phyloP scores from a whole-genome alignment of 2,888 invertebrate species.

The Mayetiola destructor region DNA sequence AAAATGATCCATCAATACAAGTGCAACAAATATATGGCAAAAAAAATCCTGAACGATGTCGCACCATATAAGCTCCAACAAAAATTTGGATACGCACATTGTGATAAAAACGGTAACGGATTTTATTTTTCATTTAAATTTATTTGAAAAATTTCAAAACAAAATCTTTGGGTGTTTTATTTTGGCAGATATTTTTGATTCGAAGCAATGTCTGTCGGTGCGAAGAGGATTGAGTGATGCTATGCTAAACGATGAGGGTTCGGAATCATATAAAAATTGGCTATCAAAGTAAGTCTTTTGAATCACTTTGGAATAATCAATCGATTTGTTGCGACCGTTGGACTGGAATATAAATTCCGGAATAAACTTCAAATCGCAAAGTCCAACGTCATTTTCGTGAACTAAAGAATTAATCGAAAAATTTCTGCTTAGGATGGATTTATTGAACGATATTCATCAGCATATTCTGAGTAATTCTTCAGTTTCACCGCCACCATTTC shows the following conservation, averaged over 20 bases:
- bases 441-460: conserved; percentile 49
- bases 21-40: conserved; percentile 57
- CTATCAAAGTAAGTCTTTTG: conserved; percentile 47
- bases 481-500: neutral
- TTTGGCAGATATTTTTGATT: too few relatives aligned
- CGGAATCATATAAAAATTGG: conserved; percentile 59
- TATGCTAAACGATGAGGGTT: conserved; percentile 53
- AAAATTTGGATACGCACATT: conserved; percentile 11
- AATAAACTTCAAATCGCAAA: too few relatives aligned
- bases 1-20: conserved; percentile 66
- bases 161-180: too few relatives aligned
- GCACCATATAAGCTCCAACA: conserved; percentile 23
- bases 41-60: conserved; percentile 54
- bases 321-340: neutral
- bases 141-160: too few relatives aligned
- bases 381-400: too few relatives aligned
- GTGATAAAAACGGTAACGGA: neutral
- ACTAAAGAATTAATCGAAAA: too few relatives aligned
- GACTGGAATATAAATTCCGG: neutral
- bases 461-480: conserved; percentile 27
- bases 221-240: conserved; percentile 28
- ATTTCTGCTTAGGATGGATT: neutral
- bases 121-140: neutral
- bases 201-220: too few relatives aligned
- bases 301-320: neutral